Conservation (phyloP, 2,113 vertebrate genomes). For the Agapornis roseicollis region DNA sequence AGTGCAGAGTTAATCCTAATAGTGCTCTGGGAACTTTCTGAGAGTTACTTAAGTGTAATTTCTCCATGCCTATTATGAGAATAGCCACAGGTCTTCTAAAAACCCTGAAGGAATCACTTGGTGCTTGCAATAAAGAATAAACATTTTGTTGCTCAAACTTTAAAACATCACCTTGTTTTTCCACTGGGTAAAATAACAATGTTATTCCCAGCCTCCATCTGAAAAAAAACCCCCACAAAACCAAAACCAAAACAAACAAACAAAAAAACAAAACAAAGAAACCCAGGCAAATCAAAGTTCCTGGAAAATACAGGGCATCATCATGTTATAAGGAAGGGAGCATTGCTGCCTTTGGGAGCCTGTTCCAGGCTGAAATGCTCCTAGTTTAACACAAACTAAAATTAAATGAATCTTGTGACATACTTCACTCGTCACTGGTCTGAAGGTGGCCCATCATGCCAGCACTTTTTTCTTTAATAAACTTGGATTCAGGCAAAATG, state of each 20-base stretch:
- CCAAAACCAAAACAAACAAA: no score
- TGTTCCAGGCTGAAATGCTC: not conserved
- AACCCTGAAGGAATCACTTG: not conserved
- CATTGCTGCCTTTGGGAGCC: not conserved
- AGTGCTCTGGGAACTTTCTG: not conserved
- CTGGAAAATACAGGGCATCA: not conserved
- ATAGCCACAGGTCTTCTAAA: not conserved
- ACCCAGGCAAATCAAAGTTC: not conserved
- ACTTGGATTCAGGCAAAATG: not conserved
- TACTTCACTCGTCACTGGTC: not conserved
- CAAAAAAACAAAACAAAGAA: not conserved
- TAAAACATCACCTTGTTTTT: not conserved
- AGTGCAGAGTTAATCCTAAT: not conserved
- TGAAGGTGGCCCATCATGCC: not conserved
- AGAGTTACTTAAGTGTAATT: not conserved
- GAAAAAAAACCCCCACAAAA: not conserved
- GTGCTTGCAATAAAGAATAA: not conserved
- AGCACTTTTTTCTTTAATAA: not conserved
- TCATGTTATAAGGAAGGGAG: not conserved
- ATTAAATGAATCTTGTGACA: not conserved
- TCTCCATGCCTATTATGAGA: not conserved
- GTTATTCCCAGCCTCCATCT: not conserved
- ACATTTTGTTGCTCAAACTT: not conserved
- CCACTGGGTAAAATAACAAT: not conserved
- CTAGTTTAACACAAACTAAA: slow-evolving; percentile 30